Evolutionary conservation across 2,113 vertebrate species (phyloP).

Genomic region (Menura novaehollandiae): DNA sequence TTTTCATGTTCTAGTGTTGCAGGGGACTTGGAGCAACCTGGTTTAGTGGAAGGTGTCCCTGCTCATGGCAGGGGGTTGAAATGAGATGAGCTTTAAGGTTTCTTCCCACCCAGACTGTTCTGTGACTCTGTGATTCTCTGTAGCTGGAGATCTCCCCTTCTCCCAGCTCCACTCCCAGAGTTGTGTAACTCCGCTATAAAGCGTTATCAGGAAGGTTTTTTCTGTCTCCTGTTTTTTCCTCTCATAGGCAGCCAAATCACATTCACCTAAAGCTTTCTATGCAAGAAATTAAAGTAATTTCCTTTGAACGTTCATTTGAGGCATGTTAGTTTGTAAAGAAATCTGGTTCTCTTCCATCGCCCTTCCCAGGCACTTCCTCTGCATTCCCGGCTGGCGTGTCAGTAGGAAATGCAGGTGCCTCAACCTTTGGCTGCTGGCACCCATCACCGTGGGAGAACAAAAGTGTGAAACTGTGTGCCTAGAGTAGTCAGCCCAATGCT

Average conservation of each 20-base stretch:
- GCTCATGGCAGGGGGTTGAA: neutral
- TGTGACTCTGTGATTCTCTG: neutral
- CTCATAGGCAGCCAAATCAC: neutral
- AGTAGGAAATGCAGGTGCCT: conserved; percentile 19
- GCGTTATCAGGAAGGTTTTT: neutral
- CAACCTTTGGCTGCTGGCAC: neutral
- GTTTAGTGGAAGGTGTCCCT: neutral
- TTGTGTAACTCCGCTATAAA: neutral
- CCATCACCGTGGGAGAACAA: neutral
- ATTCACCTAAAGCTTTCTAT: neutral
- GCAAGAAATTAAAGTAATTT: conserved; percentile 34
- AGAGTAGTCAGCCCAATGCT: neutral
- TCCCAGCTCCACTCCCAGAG: neutral
- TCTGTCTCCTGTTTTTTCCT: conserved; percentile 16
- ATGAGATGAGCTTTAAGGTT: neutral
- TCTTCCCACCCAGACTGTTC: neutral
- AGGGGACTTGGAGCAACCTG: neutral
- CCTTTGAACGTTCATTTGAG: neutral
- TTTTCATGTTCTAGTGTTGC: neutral
- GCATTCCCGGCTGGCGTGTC: neutral
- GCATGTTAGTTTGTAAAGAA: neutral
- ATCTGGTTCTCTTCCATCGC: neutral
- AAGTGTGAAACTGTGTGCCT: neutral
- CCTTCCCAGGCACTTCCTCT: conserved; percentile 52
- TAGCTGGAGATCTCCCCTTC: neutral